A percentile compares a stretch with the other conserved stretches of the same genome.
These are phyloP conservation scores for Cyrtonyx montezumae DNA, from an alignment of 2,113 vertebrate genomes.

Conservation along the genomic window DNA sequence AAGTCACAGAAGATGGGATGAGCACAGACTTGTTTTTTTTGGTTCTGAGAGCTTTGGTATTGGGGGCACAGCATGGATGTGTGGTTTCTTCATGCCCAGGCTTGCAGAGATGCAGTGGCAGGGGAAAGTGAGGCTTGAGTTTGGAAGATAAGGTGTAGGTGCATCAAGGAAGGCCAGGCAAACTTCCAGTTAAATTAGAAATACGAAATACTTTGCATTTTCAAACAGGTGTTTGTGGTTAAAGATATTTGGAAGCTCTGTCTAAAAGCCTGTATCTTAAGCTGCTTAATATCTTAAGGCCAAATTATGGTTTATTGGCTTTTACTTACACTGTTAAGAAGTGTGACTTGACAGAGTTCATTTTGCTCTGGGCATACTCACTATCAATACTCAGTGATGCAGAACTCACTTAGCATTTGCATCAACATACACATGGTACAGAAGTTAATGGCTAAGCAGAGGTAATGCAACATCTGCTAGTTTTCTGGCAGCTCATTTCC, in stretches of 20 bases:
- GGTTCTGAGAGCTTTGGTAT: neutral
- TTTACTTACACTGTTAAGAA: fast-evolving
- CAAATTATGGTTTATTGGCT: neutral
- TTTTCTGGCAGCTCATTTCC: neutral
- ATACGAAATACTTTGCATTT: neutral
- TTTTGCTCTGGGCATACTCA: fast-evolving
- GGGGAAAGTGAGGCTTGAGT: neutral
- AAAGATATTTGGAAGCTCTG: neutral
- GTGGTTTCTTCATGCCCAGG: neutral
- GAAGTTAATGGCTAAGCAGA: neutral
- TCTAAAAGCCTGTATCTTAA: neutral
- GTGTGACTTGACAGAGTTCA: neutral
- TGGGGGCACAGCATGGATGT: too few relatives aligned
- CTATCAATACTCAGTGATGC: fast-evolving
- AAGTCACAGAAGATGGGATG: fast-evolving
- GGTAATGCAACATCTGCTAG: neutral
- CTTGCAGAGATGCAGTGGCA: neutral
- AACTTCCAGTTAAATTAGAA: neutral
- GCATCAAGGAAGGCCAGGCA: neutral
- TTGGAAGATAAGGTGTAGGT: neutral
- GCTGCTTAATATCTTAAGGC: neutral
- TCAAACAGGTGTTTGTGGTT: neutral
- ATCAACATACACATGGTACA: neutral
- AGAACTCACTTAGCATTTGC: fast-evolving
- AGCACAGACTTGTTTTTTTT: neutral